These are phyloP conservation scores for Colossoma macropomum DNA, from an alignment of 2,113 vertebrate species.

Conservation along the genomic window DNA sequence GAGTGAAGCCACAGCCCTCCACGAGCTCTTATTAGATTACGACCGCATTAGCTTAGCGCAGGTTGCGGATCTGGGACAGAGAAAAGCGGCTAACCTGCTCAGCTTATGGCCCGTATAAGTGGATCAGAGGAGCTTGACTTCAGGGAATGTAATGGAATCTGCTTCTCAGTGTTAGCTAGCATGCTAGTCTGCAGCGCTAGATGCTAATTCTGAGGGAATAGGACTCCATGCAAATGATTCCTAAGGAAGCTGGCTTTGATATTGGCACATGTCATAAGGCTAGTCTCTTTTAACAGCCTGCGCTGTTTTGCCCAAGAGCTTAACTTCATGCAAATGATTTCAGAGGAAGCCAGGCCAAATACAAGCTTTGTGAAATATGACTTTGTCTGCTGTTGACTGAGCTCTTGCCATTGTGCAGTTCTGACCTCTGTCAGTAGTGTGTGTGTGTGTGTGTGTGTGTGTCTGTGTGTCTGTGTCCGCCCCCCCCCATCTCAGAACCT, in stretches of 20 bases:
- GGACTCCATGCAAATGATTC: constrained; percentile 58
- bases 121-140: constrained; percentile 71
- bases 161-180: constrained; percentile 50
- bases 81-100: constrained; percentile 69
- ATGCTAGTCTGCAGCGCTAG: constrained; percentile 54
- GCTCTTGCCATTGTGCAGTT: constrained; percentile 3
- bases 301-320: not conserved
- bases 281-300: not conserved
- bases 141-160: constrained; percentile 66
- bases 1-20: constrained; percentile 21
- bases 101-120: constrained; percentile 73
- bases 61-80: constrained; percentile 72
- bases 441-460: not conserved
- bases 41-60: constrained; percentile 68
- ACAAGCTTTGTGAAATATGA: constrained; percentile 27
- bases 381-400: not conserved
- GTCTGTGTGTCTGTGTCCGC: too few relatives aligned
- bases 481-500: not conserved
- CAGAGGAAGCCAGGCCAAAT: not conserved
- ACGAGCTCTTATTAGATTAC: constrained; percentile 70
- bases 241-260: constrained; percentile 43
- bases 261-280: not conserved
- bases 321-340: constrained; percentile 10
- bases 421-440: not conserved
- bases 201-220: constrained; percentile 66